Base-by-base conservation (phyloP, 2,113 vertebrate species). In the Grammomys surdaster region DNA sequence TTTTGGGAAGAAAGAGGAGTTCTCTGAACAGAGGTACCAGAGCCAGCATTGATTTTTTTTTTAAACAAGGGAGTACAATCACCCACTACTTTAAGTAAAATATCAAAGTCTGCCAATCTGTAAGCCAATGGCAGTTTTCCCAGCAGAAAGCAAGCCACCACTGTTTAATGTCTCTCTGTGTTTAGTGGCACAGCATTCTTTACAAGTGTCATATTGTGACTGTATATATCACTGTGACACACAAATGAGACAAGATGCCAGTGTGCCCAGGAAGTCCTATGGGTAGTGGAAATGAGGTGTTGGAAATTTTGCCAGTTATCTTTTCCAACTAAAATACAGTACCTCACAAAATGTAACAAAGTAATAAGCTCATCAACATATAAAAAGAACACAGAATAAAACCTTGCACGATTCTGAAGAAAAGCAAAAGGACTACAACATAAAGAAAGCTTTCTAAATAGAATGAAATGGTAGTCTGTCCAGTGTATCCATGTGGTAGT, bases 281-380 rank as follows among this genome's bases (percentile, higher is more conserved):
- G 91, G 3, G 40, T 17, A 95, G 96, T 96, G 24, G 63, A 97
- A 96, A 97, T 93, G 80, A 46, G 89, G 96, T 90, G 24, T 76
- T 94, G 92, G 63, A 77, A 97, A 94, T 81, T 97, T n/a, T 92
- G 93, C 26, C 87, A 86, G 56, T 33, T 90, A 82, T 88, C 63
- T 92, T 63, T 77, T 1, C 2, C 9, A 36, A 22, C 19, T 16
- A 82, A 60, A 73, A 96, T 95, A 92, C 91, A 96, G 36, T 17
- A 67, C 28, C 20, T 9, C 28, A n/a, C 24, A 92, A 78, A 67
- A 48, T 60, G 56, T 70, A 82, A 2, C 46, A 96, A 96, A 87
- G 56, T 56, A 90, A 63, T 46, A 90, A 73, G 86, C 1, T 69
- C 54, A 60, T 33, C 58, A 89, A 20, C 60, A 46, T 2, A 31